Evolutionary conservation across 2,797 vertebrate species (phyloP), one percentile per base, ranked within the genome.

Genomic region (Phrynocephalus forsythii): DNA sequence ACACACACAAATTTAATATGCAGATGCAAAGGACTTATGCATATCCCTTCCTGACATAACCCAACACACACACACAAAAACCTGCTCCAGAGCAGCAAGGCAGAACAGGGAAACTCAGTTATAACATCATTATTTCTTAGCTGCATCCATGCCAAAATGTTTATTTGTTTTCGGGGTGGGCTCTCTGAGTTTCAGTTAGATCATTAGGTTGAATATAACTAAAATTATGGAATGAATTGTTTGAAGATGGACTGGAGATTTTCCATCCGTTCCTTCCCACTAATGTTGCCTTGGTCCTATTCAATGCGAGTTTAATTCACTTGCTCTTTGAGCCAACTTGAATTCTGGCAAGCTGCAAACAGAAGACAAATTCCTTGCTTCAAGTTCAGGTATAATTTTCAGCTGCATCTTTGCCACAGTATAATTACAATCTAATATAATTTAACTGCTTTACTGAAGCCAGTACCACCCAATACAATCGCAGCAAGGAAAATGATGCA

Each of bases 251-350:
- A 44, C 11, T 52, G 44, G 20, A 33, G 22, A 48, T 28, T 79
- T 24, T 33, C 15, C 16, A 20, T 3, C 38, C n/a, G 38, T 71
- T 24, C 13, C 20, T 71, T 83, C 68, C 90, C 84, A 94, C 89
- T 91, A 86, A 93, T 91, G 89, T 94, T 81, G 79, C 90, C 91
- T 87, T 93, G 94, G 86, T 93, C 90, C 92, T 89, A 91, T 92
- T 83, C 92, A 94, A 94, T 91, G 56, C 91, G 91, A 94, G 38
- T 91, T 93, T 91, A 87, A 85, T 92, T 92, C 85, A 89, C 69
- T 92, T 88, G 88, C 56, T 60, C 13, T 86, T 44, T 26, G 86
- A 90, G 44, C 84, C n/a, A 44, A 91, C 90, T 91, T 92, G 90
- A 96, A 73, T 89, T 93, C 83, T 89, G 86, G 76, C 81, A 86